These are phyloP conservation scores for Eubasilissa splendida DNA, from an alignment of 2,888 invertebrate genomes.

Conservation along the genomic window DNA sequence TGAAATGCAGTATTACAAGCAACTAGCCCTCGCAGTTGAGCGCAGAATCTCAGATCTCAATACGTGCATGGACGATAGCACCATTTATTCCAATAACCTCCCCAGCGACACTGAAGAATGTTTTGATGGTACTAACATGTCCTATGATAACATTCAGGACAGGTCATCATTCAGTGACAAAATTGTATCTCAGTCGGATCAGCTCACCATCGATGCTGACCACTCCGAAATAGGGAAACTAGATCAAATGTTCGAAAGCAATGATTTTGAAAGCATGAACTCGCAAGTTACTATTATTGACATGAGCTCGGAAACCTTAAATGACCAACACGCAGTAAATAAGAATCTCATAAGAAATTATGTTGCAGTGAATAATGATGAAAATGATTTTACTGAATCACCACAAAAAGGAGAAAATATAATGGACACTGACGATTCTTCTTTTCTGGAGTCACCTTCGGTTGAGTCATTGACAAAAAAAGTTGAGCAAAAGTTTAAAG, in stretches of 20 bases:
- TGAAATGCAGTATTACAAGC: conserved; percentile 79
- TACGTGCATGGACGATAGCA: conserved; percentile 63
- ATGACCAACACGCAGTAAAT: conserved; percentile 8
- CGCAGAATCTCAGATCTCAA: conserved; percentile 70
- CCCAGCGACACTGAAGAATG: conserved; percentile 55
- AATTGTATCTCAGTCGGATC: neutral
- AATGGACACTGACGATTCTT: neutral
- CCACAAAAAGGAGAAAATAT: neutral
- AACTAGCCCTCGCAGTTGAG: conserved; percentile 78
- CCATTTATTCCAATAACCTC: conserved; percentile 54
- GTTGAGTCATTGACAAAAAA: conserved; percentile 51
- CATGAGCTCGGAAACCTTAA: conserved; percentile 43
- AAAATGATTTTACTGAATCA: conserved; percentile 59
- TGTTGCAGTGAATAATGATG: conserved; percentile 57
- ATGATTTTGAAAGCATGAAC: conserved; percentile 56
- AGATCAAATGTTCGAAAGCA: conserved; percentile 47
- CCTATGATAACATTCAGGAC: conserved; percentile 46
- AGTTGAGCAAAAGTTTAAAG: conserved; percentile 48
- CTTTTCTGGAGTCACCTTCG: neutral
- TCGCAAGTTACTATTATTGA: conserved; percentile 57
- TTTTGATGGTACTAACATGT: conserved; percentile 51
- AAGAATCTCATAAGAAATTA: neutral
- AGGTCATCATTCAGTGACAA: conserved; percentile 48
- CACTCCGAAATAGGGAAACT: conserved; percentile 24
- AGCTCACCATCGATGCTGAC: conserved; percentile 16